Evolutionary conservation across 2,888 invertebrate species (phyloP).

Genomic region (Mythimna pallens): DNA sequence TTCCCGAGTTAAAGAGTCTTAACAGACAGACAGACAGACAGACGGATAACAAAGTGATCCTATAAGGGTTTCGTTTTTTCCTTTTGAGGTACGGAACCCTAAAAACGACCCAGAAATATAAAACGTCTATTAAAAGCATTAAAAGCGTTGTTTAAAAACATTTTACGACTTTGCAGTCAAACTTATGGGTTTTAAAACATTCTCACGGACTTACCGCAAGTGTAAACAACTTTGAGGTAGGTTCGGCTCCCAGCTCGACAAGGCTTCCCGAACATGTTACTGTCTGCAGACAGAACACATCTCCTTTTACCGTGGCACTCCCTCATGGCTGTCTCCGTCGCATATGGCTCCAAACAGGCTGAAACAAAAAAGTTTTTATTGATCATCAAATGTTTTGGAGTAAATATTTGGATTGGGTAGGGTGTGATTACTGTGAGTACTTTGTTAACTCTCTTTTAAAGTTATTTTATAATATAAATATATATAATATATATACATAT

Average conservation of each 20-base stretch:
- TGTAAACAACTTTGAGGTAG: conserved; percentile 96
- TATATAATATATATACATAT: background rate
- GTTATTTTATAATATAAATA: background rate
- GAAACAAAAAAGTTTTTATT: conserved; percentile 55
- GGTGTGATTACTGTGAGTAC: background rate
- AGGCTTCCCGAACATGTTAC: conserved; percentile 95
- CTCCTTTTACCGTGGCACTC: conserved; percentile 95
- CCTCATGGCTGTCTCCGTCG: conserved; percentile 97
- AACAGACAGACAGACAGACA: no score
- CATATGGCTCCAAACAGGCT: conserved; percentile 97
- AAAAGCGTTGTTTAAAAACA: conserved; percentile 40
- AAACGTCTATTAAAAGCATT: conserved; percentile 39
- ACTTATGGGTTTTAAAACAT: conserved; percentile 50
- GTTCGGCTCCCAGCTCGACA: conserved; percentile 95
- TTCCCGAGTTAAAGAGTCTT: no score
- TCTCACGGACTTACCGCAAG: conserved; percentile 93
- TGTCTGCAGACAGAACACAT: conserved; percentile 95
- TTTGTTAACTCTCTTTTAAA: background rate
- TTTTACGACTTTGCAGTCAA: conserved; percentile 57
- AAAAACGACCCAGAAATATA: conserved; percentile 28
- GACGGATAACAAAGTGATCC: no score
- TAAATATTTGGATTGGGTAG: conserved; percentile 49
- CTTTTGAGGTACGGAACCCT: no score
- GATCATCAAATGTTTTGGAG: conserved; percentile 39
- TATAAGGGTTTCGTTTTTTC: no score